Conservation (phyloP, 2,888 invertebrate species). For the Mimumesa dahlbomi region DNA sequence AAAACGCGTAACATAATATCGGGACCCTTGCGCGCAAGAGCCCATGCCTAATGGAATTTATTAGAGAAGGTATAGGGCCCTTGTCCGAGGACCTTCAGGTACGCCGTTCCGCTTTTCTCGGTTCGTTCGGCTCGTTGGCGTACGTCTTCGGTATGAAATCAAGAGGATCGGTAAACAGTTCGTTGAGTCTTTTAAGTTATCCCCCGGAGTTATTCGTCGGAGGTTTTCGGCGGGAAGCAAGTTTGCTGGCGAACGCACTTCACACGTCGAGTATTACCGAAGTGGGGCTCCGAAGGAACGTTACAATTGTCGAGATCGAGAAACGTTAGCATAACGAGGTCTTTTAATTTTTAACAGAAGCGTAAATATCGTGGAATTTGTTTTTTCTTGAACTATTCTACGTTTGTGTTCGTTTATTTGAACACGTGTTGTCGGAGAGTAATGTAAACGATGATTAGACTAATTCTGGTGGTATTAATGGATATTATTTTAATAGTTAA, state of each 20-base stretch:
- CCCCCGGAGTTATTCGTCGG: not conserved
- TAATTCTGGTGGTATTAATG: too few relatives aligned
- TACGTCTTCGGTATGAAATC: conserved; percentile 47
- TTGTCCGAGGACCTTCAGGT: conserved; percentile 22
- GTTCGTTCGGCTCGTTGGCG: not conserved
- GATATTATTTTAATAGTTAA: not conserved
- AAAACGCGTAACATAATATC: conserved; percentile 78
- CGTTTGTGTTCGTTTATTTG: too few relatives aligned
- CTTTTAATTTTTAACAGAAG: too few relatives aligned
- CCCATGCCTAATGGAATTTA: conserved; percentile 80
- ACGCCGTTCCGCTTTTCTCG: conserved; percentile 8
- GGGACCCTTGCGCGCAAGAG: conserved; percentile 72
- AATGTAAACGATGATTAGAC: too few relatives aligned
- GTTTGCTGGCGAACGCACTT: not conserved
- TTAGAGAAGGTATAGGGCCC: conserved; percentile 68
- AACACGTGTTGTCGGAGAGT: too few relatives aligned
- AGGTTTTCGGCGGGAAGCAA: not conserved
- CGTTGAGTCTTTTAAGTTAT: conserved; percentile 17
- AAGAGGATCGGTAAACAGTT: conserved; percentile 48
- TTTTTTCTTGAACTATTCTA: too few relatives aligned
- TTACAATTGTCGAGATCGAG: too few relatives aligned
- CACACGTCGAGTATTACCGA: not conserved
- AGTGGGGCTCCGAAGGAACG: too few relatives aligned
- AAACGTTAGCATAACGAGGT: too few relatives aligned
- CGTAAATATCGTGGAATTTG: too few relatives aligned